Percentiles rank a stretch among this genome's conserved stretches.
These are phyloP conservation scores for Vandiemenella viatica DNA, from an alignment of 2,888 invertebrate species.

Conservation along the genomic window DNA sequence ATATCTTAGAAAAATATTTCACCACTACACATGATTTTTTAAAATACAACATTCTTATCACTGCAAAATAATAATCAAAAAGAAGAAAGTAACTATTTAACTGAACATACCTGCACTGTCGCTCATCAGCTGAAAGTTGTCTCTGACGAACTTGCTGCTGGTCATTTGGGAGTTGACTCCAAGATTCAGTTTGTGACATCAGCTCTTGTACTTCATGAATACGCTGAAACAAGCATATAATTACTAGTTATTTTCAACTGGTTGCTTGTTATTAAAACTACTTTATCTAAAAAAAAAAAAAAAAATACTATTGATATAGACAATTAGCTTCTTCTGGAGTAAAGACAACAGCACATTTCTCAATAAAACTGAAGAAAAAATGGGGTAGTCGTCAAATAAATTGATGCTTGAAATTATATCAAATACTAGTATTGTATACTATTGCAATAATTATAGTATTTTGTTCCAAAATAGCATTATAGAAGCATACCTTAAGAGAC, in stretches of 20 bases:
- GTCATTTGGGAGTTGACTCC: conserved; percentile 49
- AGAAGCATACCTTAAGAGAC: conserved; percentile 43
- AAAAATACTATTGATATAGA: conserved; percentile 32
- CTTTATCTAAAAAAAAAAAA: conserved; percentile 6
- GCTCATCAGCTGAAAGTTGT: conserved; percentile 68
- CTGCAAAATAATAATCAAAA: no score
- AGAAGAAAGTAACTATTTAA: no score
- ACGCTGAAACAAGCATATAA: conserved; percentile 22
- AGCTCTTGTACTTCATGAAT: conserved; percentile 67
- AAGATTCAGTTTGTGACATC: conserved; percentile 52
- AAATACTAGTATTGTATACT: no score
- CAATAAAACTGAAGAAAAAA: not conserved
- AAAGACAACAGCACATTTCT: not conserved
- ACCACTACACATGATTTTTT: no score
- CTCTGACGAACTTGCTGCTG: conserved; percentile 59
- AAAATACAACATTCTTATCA: no score
- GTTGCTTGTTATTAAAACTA: no score
- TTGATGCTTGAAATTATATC: not conserved
- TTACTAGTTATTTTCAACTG: not conserved
- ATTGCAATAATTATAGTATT: no score
- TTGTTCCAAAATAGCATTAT: no score
- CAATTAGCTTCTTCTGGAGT: conserved; percentile 46
- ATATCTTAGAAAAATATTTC: no score
- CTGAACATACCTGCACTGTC: conserved; percentile 58
- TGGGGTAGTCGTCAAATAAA: not conserved